A percentile compares a stretch with the other conserved stretches of the same genome.
Conservation (phyloP, 2,797 vertebrate genomes). For the Chelmon rostratus region DNA sequence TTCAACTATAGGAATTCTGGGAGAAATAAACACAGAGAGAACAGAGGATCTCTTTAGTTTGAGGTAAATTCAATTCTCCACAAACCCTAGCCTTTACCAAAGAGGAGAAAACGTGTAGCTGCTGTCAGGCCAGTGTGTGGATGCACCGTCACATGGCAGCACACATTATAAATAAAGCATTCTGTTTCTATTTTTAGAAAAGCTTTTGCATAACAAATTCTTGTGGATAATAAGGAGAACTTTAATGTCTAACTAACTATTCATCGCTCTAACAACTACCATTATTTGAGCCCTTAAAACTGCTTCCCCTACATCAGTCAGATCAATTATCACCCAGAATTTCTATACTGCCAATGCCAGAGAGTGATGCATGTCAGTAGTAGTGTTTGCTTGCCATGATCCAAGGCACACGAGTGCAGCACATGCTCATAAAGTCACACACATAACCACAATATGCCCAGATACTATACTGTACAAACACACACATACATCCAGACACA, state of each 20-base stretch:
- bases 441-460: constrained; percentile 36
- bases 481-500: constrained; percentile 29
- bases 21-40: constrained; percentile 69
- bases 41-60: constrained; percentile 26
- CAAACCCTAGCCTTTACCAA: constrained; percentile 42
- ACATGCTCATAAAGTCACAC: constrained; percentile 54
- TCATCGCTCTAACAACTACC: not conserved
- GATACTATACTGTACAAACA: constrained; percentile 32
- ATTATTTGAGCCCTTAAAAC: constrained; percentile 16
- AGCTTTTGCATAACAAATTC: constrained; percentile 59
- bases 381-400: constrained; percentile 85
- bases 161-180: constrained; percentile 66
- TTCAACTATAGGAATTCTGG: constrained; percentile 87
- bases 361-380: constrained; percentile 85
- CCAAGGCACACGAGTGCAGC: constrained; percentile 67
- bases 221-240: constrained; percentile 27
- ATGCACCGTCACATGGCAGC: constrained; percentile 49
- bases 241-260: not conserved
- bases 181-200: constrained; percentile 58
- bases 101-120: constrained; percentile 51
- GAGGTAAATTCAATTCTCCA: constrained; percentile 50
- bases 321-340: constrained; percentile 82
- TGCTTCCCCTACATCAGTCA: constrained; percentile 20
- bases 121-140: constrained; percentile 56
- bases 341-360: constrained; percentile 86